Conservation (phyloP, 1,140 invertebrate species). For the Trypoxylus dichotomus region DNA sequence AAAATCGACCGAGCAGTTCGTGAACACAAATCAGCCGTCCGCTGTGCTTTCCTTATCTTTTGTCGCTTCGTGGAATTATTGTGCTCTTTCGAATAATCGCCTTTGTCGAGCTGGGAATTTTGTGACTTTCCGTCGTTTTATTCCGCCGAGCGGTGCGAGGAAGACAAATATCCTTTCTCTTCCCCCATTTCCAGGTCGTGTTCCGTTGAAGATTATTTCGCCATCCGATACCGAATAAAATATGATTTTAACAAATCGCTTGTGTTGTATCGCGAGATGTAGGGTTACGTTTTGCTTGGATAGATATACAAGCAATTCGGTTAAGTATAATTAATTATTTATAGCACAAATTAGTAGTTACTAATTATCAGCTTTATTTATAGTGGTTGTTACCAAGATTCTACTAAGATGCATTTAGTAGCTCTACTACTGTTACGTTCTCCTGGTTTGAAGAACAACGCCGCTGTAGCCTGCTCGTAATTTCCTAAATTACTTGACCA, state of each 20-base stretch:
- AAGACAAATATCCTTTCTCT: background rate
- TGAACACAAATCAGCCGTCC: slow-evolving; percentile 8
- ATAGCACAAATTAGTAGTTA: background rate
- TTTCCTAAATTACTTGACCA: too few relatives aligned
- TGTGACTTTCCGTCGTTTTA: background rate
- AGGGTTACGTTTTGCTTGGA: background rate
- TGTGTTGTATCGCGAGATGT: background rate
- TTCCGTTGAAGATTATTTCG: background rate
- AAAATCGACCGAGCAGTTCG: background rate
- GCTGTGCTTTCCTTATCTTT: background rate
- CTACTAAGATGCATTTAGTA: too few relatives aligned
- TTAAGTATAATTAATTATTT: background rate
- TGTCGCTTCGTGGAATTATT: slow-evolving; percentile 8
- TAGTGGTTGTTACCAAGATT: too few relatives aligned
- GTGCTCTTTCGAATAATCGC: slow-evolving; percentile 16
- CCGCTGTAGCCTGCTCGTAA: too few relatives aligned
- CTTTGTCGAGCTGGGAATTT: background rate
- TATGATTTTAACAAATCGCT: background rate
- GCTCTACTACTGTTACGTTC: too few relatives aligned
- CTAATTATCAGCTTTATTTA: too few relatives aligned
- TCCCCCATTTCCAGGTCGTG: background rate
- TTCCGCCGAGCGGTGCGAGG: background rate
- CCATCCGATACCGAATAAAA: background rate
- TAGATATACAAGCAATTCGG: background rate
- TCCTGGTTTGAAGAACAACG: too few relatives aligned